Base-by-base conservation (phyloP, 2,113 vertebrate genomes). In the Pogona vitticeps region DNA sequence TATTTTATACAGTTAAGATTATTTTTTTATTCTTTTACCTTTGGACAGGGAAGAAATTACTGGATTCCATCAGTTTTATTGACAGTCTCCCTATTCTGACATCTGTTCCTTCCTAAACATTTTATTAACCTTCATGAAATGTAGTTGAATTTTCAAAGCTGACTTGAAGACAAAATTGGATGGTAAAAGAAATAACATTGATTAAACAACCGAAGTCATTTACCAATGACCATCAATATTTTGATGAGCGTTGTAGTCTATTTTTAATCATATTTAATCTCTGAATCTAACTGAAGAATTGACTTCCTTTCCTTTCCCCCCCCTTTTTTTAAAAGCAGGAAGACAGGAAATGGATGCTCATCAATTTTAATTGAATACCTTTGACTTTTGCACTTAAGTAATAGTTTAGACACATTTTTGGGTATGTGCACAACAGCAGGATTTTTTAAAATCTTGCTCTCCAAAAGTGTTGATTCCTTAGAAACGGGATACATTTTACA, bases 101-200 rank as follows among this genome's bases (percentile, higher is more conserved):
- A 98, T 99, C 97, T 98, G 97, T 98, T 98, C 97, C 95, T 97
- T 98, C 97, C 97, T 97, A 98, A 98, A 97, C 97, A 96, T 97
- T 98, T 97, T 97, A 98, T 97, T 97, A 97, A 97, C 98, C 97
- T 98, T 97, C 97, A 97, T 98, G 97, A 97, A 97, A 97, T 95
- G 95, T 93, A 95, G 94, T 93, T 95, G 94, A 93, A 94, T 94
- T 93, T 93, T 95, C 94, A 93, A 93, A 85, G 86, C 93, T 93
- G 95, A 95, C 95, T 94, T 93, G 91, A 93, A 96, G 92, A 91
- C 95, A 93, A 94, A 92, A 93, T 90, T 93, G 92, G 93, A 95
- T 94, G 95, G 94, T 93, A 95, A 52, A 95, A 95, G 95, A 96
- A 94, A 94, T 92, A 94, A 94, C 94, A 92, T 95, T 91, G 94